These are phyloP conservation scores for Pimephales promelas DNA, from an alignment of 2,113 vertebrate species.

Conservation along the genomic window DNA sequence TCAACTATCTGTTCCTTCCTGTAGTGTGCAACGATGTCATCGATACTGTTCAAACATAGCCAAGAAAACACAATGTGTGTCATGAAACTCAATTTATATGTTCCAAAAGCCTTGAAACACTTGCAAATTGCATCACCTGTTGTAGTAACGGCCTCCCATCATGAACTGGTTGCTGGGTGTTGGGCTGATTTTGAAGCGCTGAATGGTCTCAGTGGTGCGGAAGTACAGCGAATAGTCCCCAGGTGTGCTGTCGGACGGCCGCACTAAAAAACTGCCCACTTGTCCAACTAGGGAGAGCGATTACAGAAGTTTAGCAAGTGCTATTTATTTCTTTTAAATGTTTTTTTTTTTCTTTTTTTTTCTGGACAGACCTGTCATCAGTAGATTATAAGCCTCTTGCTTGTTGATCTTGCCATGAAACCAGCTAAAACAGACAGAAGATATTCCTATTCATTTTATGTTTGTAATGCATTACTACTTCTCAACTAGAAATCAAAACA, in stretches of 20 bases:
- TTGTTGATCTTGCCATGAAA: slow-evolving; percentile 99
- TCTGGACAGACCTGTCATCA: slow-evolving; percentile 93
- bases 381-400: slow-evolving; percentile 95
- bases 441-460: not conserved
- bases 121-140: slow-evolving; percentile 79
- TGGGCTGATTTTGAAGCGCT: slow-evolving; percentile 98
- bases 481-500: not conserved
- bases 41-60: slow-evolving; percentile 78
- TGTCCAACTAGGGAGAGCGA: slow-evolving; percentile 83
- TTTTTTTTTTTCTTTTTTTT: not conserved
- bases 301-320: no score
- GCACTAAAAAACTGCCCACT: slow-evolving; percentile 94
- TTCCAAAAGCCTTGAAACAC: not conserved
- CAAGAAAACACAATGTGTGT: not conserved
- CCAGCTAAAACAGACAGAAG: slow-evolving; percentile 78
- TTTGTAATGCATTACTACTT: not conserved
- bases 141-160: slow-evolving; percentile 98
- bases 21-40: slow-evolving; percentile 98
- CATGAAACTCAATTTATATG: slow-evolving; percentile 48
- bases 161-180: slow-evolving; percentile 97
- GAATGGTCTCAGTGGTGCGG: slow-evolving; percentile 96
- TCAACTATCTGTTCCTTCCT: slow-evolving; percentile 98
- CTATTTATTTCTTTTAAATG: not conserved
- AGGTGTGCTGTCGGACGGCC: slow-evolving; percentile 97
- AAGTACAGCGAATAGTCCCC: slow-evolving; percentile 99